phyloP scores from a whole-genome alignment of 1,140 invertebrate genomes.

The Hermatobates lingyangjiaoensis region DNA sequence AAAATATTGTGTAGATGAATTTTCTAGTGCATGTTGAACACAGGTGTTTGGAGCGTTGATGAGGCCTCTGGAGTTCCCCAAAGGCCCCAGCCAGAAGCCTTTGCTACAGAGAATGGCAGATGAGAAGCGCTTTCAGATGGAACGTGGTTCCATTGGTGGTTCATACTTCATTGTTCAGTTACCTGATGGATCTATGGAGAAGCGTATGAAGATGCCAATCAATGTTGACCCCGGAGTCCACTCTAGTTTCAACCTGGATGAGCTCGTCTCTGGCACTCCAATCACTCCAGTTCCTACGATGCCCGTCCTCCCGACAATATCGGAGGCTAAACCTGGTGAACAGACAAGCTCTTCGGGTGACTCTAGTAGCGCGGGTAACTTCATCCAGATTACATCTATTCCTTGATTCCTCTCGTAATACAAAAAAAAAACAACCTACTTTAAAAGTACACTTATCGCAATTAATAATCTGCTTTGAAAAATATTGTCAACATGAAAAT shows the following conservation, averaged over 20 bases:
- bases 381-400: no score
- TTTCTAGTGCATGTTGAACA: no score
- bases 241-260: conserved; percentile 72
- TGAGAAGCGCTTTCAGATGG: conserved; percentile 73
- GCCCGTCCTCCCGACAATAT: conserved; percentile 71
- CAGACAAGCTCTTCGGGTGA: conserved; percentile 31
- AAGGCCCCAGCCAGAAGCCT: conserved; percentile 47
- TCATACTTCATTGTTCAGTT: conserved; percentile 79
- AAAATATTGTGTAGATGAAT: no score
- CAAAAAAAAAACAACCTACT: no score
- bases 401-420: no score
- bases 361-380: conserved; percentile 27
- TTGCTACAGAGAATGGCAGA: conserved; percentile 76
- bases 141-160: conserved; percentile 65
- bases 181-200: conserved; percentile 74
- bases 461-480: no score
- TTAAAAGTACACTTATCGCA: no score
- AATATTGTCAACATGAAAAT: no score
- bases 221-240: conserved; percentile 72
- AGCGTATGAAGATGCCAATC: conserved; percentile 63
- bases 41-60: conserved; percentile 80
- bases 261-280: conserved; percentile 40
- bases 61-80: conserved; percentile 70
- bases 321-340: conserved; percentile 52
- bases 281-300: conserved; percentile 61